phyloP scores from a whole-genome alignment of 2,113 vertebrate genomes.

The Sinosuthora webbiana region DNA sequence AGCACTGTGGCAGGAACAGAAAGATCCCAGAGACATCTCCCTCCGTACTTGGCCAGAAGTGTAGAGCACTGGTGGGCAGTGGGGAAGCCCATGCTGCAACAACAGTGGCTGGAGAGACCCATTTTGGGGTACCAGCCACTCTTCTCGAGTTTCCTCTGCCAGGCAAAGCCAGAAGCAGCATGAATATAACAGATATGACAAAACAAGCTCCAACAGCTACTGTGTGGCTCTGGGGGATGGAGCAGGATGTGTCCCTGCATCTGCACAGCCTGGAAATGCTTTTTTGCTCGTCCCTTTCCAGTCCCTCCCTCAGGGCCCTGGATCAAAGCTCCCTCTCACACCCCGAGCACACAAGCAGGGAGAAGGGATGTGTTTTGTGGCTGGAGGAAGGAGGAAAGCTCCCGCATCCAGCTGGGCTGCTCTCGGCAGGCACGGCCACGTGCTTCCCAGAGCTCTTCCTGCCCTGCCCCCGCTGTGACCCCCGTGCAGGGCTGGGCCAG shows the following conservation, averaged over 20 bases:
- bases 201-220: background rate
- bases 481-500: background rate
- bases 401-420: background rate
- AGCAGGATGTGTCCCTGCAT: background rate
- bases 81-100: background rate
- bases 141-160: background rate
- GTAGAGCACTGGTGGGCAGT: background rate
- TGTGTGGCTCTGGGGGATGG: background rate
- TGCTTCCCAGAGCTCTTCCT: background rate
- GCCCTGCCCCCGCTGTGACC: background rate
- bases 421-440: background rate
- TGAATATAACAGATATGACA: background rate
- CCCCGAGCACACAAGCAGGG: rapidly evolving
- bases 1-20: background rate
- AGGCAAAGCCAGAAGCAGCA: background rate
- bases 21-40: background rate
- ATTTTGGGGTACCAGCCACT: background rate
- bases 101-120: background rate
- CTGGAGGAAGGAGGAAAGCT: background rate
- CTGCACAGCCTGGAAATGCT: slow-evolving; percentile 17
- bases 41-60: background rate
- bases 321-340: slow-evolving; percentile 39
- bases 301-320: background rate
- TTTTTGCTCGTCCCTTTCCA: background rate
- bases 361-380: background rate